These are phyloP conservation scores for Ypsolopha sequella DNA, from an alignment of 2,888 invertebrate species.

Conservation along the genomic window DNA sequence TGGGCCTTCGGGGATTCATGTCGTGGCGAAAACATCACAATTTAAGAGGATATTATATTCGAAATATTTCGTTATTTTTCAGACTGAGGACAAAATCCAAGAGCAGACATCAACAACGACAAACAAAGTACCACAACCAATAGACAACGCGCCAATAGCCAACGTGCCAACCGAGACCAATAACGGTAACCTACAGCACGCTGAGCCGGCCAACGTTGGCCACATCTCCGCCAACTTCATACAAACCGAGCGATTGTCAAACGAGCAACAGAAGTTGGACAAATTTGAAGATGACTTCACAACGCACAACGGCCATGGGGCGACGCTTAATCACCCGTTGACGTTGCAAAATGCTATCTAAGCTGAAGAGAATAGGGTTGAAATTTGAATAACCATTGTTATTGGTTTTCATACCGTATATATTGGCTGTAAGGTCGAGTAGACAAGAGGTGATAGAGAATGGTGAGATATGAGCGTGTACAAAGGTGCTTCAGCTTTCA, in stretches of 20 bases:
- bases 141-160: slow-evolving; percentile 27
- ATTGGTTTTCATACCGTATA: slow-evolving; percentile 35
- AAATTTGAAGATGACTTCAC: slow-evolving; percentile 48
- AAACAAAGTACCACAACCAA: slow-evolving; percentile 22
- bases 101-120: slow-evolving; percentile 26
- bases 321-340: slow-evolving; percentile 38
- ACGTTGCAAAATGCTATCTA: slow-evolving; percentile 60
- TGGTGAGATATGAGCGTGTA: slow-evolving; percentile 7
- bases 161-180: slow-evolving; percentile 24
- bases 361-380: slow-evolving; percentile 7
- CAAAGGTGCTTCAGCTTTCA: not conserved
- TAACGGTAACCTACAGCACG: slow-evolving; percentile 36
- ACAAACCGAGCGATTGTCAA: slow-evolving; percentile 39
- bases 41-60: too few species aligned
- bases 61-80: slow-evolving; percentile 8
- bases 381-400: slow-evolving; percentile 25
- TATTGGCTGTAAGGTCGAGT: slow-evolving; percentile 33
- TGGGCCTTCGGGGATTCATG: too few species aligned
- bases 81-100: slow-evolving; percentile 45
- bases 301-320: slow-evolving; percentile 56
- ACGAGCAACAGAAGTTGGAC: slow-evolving; percentile 29
- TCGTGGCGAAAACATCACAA: too few species aligned
- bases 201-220: slow-evolving; percentile 22
- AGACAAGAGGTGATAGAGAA: not conserved
- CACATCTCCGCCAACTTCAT: slow-evolving; percentile 51